A percentile compares a stretch with the other conserved stretches of the same genome.
phyloP scores from a whole-genome alignment of 2,113 vertebrate species.

The Microcebus griseorufus region DNA sequence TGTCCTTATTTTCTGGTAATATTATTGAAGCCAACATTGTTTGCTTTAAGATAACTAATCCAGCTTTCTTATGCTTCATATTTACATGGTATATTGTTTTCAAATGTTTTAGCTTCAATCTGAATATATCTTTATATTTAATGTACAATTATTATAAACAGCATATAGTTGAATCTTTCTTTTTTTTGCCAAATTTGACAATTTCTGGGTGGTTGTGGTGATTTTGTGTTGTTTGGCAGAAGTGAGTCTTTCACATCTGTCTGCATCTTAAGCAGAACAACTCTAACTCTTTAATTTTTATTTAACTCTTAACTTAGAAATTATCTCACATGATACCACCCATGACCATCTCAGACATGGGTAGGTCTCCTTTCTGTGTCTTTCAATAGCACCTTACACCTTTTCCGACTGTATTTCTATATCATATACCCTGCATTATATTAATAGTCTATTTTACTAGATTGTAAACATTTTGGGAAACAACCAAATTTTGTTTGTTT shows the following conservation, averaged over 20 bases:
- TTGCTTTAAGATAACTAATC: not conserved
- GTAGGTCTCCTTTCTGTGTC: not conserved
- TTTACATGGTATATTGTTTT: not conserved
- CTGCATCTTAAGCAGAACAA: not conserved
- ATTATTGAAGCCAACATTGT: not conserved
- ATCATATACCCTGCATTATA: not conserved
- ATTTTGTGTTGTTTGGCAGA: not conserved
- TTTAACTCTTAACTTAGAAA: not conserved
- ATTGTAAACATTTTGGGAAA: not conserved
- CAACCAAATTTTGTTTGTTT: not conserved
- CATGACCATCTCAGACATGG: not conserved
- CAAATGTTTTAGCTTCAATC: not conserved
- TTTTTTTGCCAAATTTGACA: not conserved
- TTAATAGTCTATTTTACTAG: not conserved
- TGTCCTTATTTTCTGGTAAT: not conserved
- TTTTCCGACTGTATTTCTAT: not conserved
- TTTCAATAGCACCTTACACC: not conserved
- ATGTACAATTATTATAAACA: not conserved
- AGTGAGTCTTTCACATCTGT: not conserved
- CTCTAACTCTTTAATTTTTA: not conserved
- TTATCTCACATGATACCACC: not conserved
- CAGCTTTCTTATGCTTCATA: not conserved
- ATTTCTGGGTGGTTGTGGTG: not conserved
- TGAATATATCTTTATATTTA: not conserved
- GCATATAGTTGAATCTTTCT: not conserved